Percentiles rank a stretch among this genome's conserved stretches.
phyloP scores from a whole-genome alignment of 2,797 vertebrate genomes.

The Lithobates sylvaticus region DNA sequence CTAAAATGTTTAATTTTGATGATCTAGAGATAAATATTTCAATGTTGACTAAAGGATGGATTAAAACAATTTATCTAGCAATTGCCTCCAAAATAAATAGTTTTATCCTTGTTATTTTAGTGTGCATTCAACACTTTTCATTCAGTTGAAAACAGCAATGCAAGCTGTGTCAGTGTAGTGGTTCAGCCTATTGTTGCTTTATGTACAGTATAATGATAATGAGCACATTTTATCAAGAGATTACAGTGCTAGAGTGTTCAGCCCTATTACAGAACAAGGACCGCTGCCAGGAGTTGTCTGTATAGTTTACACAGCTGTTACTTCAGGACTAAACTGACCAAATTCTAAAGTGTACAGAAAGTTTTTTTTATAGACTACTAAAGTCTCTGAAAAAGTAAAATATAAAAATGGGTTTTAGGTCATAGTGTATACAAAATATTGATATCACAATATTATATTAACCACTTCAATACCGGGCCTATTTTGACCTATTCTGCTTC shows the following conservation, averaged over 20 bases:
- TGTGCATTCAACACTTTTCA: conserved; percentile 56
- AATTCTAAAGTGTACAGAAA: not conserved
- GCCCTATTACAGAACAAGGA: conserved; percentile 4
- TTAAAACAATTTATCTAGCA: conserved; percentile 4
- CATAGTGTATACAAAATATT: too few species aligned
- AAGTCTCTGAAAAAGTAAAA: not conserved
- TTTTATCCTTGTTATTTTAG: conserved; percentile 31
- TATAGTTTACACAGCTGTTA: conserved; percentile 17
- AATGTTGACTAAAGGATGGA: not conserved
- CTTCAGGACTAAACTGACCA: not conserved
- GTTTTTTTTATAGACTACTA: not conserved
- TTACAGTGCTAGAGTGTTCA: conserved; percentile 52
- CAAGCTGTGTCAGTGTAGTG: conserved; percentile 12
- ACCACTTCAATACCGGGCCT: too few species aligned
- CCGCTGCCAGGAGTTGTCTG: not conserved
- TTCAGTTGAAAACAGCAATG: conserved; percentile 37
- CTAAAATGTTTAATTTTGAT: not conserved
- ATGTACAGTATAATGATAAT: conserved; percentile 53
- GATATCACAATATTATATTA: too few species aligned
- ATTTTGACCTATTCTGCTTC: too few species aligned
- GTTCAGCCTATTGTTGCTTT: conserved; percentile 49
- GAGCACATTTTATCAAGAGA: conserved; percentile 52
- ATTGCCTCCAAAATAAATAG: conserved; percentile 21
- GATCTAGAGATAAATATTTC: not conserved
- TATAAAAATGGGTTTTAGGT: not conserved